These are phyloP conservation scores for Eueremaeus valkanovi DNA, from an alignment of 2,888 invertebrate species.

Conservation along the genomic window DNA sequence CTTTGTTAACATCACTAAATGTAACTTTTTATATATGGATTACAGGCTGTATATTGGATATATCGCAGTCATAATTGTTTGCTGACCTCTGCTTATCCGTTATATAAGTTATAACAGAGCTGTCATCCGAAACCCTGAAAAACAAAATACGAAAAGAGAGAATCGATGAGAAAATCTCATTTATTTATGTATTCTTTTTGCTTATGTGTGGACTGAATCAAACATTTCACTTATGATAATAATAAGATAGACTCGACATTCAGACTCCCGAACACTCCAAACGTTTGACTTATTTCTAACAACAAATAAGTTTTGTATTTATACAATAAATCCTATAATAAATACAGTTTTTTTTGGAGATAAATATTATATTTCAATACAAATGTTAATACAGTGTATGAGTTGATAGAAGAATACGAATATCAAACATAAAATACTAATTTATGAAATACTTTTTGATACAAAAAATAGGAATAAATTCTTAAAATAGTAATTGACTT, in stretches of 20 bases:
- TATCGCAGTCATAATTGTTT: not conserved
- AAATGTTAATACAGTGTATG: too few relatives aligned
- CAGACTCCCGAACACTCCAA: not conserved
- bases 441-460: too few relatives aligned
- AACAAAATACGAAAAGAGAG: too few relatives aligned
- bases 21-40: not conserved
- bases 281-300: not conserved
- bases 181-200: not conserved
- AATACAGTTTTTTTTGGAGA: too few relatives aligned
- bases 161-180: not conserved
- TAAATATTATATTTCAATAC: too few relatives aligned
- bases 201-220: not conserved
- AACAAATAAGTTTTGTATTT: too few relatives aligned
- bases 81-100: not conserved
- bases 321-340: too few relatives aligned
- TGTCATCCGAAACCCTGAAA: not conserved
- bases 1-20: slow-evolving; percentile 1
- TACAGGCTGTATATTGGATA: not conserved
- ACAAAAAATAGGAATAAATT: too few relatives aligned
- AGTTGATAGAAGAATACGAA: too few relatives aligned
- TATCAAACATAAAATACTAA: too few relatives aligned
- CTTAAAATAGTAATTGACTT: too few relatives aligned
- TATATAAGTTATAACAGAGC: not conserved
- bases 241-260: not conserved
- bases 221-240: not conserved